phyloP scores from a whole-genome alignment of 1,140 invertebrate species.

The Philopotamus ludificatus region DNA sequence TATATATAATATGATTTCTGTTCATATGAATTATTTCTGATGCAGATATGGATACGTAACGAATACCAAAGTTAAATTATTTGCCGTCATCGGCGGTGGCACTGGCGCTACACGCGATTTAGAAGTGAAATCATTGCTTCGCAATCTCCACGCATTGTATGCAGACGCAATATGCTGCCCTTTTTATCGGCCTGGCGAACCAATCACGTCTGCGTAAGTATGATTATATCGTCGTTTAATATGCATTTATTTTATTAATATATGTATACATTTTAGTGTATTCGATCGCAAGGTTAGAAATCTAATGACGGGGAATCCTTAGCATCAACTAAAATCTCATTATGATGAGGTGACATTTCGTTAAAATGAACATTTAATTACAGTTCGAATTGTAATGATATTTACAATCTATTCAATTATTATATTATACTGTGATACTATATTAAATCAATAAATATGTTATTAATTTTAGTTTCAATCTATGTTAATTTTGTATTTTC shows the following conservation, averaged over 20 bases:
- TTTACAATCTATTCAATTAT: no score
- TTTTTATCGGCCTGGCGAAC: constrained; percentile 87
- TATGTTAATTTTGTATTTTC: no score
- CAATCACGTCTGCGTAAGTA: constrained; percentile 76
- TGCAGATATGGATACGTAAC: constrained; percentile 94
- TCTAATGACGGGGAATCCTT: constrained; percentile 51
- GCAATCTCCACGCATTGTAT: constrained; percentile 87
- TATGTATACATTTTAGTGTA: constrained; percentile 54
- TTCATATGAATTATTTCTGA: constrained; percentile 27
- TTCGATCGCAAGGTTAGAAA: constrained; percentile 64
- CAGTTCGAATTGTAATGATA: no score
- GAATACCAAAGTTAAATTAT: constrained; percentile 95
- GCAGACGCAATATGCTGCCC: constrained; percentile 92
- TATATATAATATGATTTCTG: no score
- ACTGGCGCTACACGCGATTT: constrained; percentile 87
- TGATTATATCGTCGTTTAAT: constrained; percentile 7
- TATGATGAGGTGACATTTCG: not conserved
- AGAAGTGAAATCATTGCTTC: constrained; percentile 90
- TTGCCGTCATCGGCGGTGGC: constrained; percentile 89
- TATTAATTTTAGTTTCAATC: no score
- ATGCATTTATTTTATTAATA: constrained; percentile 27
- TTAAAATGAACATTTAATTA: no score
- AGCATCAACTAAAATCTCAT: no score
- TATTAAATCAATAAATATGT: no score
- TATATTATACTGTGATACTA: no score